phyloP scores from a whole-genome alignment of 2,797 vertebrate genomes.

The Sparidentex hasta region DNA sequence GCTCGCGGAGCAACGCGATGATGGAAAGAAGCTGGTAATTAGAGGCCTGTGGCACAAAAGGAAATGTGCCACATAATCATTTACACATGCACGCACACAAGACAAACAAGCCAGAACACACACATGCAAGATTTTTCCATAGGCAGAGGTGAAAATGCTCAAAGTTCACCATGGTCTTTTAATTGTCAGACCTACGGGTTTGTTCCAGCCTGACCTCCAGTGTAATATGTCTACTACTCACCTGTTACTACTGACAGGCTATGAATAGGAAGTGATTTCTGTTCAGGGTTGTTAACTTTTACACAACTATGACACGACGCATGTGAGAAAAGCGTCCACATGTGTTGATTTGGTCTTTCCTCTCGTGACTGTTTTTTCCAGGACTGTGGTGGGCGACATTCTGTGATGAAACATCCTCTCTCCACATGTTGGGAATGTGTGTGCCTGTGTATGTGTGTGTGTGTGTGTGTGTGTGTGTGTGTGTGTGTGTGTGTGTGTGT shows the following conservation, averaged over 20 bases:
- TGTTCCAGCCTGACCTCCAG: neutral
- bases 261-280: neutral
- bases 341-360: constrained; percentile 39
- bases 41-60: constrained; percentile 65
- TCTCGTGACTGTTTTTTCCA: constrained; percentile 61
- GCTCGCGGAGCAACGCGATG: constrained; percentile 33
- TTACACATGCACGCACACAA: constrained; percentile 47
- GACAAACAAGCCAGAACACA: constrained; percentile 37
- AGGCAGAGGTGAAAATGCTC: neutral
- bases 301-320: neutral
- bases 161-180: constrained; percentile 25
- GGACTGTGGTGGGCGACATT: constrained; percentile 34
- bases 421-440: constrained; percentile 35
- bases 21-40: constrained; percentile 68
- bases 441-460: neutral
- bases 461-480: constrained; percentile 6
- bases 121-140: constrained; percentile 30
- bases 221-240: neutral
- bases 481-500: constrained; percentile 2
- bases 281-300: neutral
- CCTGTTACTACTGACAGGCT: neutral
- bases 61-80: constrained; percentile 71
- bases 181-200: neutral
- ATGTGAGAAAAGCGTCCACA: constrained; percentile 46
- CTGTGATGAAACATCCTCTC: constrained; percentile 57